Conservation (phyloP, 2,113 vertebrate genomes). For the Podiceps cristatus region DNA sequence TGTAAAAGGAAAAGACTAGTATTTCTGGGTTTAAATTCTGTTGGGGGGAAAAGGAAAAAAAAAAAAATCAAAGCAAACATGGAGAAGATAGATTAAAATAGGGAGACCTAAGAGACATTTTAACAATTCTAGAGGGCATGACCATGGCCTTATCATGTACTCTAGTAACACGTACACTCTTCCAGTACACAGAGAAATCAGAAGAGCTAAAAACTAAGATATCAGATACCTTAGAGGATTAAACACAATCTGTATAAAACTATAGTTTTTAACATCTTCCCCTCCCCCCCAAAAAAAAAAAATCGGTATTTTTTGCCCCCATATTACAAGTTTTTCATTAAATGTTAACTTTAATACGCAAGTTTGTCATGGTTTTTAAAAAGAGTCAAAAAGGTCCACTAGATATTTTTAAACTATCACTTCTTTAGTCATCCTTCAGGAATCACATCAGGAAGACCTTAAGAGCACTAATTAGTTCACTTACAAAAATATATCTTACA, state of each 20-base stretch:
- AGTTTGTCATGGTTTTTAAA: not conserved
- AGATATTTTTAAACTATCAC: not conserved
- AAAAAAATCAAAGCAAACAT: not conserved
- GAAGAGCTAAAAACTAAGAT: not conserved
- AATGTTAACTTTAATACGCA: not conserved
- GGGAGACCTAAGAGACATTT: not conserved
- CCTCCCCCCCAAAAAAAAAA: no score
- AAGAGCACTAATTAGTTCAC: slow-evolving; percentile 4
- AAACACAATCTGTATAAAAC: not conserved
- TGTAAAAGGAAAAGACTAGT: not conserved
- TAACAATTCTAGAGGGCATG: not conserved
- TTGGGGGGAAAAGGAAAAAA: no score
- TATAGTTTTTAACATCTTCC: not conserved
- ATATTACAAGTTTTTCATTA: not conserved
- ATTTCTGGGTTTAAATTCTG: not conserved
- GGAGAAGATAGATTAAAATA: not conserved
- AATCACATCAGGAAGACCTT: not conserved
- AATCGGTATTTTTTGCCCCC: not conserved
- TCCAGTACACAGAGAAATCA: not conserved
- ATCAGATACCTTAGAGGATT: not conserved
- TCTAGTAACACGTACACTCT: not conserved
- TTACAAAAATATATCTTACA: not conserved
- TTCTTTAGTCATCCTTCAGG: not conserved
- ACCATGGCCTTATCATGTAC: not conserved
- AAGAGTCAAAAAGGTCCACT: not conserved